Percentiles rank a stretch among this genome's conserved stretches.
Evolutionary conservation across 2,113 vertebrate genomes (phyloP).

Genomic region (Cyanocitta stelleri): DNA sequence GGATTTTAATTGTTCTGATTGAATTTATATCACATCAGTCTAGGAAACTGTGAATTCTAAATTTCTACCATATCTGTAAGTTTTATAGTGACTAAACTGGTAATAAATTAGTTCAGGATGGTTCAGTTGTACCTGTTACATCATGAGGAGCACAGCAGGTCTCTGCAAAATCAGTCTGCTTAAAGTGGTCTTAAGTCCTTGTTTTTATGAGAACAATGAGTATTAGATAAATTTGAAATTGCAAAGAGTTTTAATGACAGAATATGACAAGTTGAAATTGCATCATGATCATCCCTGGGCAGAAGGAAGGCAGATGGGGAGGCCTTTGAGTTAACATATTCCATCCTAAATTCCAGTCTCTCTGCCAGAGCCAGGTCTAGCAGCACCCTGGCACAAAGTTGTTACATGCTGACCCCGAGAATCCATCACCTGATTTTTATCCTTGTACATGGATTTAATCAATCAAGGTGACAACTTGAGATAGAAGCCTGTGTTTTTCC

Average conservation of each 20-base stretch:
- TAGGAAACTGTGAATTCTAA: background rate
- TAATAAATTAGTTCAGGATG: background rate
- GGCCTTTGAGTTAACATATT: background rate
- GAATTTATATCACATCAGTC: background rate
- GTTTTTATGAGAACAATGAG: background rate
- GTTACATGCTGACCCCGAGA: fast-evolving
- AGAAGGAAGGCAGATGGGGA: background rate
- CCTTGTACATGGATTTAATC: background rate
- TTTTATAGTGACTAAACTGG: background rate
- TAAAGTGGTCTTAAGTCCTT: background rate
- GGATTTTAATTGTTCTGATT: background rate
- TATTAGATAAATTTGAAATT: background rate
- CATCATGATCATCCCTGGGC: background rate
- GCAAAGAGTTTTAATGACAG: background rate
- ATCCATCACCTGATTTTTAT: background rate
- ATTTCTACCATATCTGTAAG: background rate
- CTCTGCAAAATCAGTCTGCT: background rate
- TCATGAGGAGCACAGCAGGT: background rate
- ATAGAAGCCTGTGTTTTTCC: fast-evolving
- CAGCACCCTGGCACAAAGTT: fast-evolving
- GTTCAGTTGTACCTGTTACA: background rate
- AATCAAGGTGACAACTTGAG: background rate
- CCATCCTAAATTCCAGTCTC: background rate
- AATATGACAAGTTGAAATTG: background rate
- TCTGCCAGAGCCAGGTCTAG: background rate